Evolutionary conservation across 1,140 invertebrate genomes (phyloP), one percentile per base, ranked within the genome.

Genomic region (Trichogramma pretiosum): DNA sequence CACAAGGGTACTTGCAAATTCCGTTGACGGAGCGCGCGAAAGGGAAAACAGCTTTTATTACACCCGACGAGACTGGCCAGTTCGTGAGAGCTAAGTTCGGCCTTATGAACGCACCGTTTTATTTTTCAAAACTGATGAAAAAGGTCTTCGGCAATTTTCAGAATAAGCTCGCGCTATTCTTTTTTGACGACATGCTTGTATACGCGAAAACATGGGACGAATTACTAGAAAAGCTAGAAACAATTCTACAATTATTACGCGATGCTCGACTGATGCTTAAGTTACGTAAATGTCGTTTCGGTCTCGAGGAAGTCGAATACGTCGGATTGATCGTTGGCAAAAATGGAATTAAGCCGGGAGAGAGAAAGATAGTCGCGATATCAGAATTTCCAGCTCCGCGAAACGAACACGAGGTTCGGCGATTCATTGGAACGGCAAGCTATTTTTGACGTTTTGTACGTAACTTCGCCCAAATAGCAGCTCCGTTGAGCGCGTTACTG

Each of bases 371-470:
- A 19, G 23, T 50, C 14, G 63, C 66, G 3, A 64, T 73, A 16
- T 26, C 50, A 17, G 40, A 66, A 21, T 61, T 60, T 46, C 59
- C 61, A 2, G 36, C 18, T 14, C 68, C 67, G 8, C 57, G 42
- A 37, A 64, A 49, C 46, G 44, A 57, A 5, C 62, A 64, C 30
- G 59, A 72, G 30, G 22, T 76, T 0, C 48, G 67, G 35, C 18
- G 57, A 22, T 75, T 78, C 49, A 32, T 76, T 2, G 74, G 75
- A 3, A 52, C 76, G 22, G 54, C 58, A 2, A 57, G 61, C 2
- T 76, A 66, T 56, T 73, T 72, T 48, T 33, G 61, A 22, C 42
- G 60, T 23, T 74, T 70, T 55, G 50, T 74, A 18, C 53, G 51
- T 2, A 57, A 57, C 42, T 68, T 60, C 43, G 51, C 60, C 13